Evolutionary conservation across 2,797 vertebrate genomes (phyloP), one percentile per base, ranked within the genome.

Genomic region (Acanthurus tractus): DNA sequence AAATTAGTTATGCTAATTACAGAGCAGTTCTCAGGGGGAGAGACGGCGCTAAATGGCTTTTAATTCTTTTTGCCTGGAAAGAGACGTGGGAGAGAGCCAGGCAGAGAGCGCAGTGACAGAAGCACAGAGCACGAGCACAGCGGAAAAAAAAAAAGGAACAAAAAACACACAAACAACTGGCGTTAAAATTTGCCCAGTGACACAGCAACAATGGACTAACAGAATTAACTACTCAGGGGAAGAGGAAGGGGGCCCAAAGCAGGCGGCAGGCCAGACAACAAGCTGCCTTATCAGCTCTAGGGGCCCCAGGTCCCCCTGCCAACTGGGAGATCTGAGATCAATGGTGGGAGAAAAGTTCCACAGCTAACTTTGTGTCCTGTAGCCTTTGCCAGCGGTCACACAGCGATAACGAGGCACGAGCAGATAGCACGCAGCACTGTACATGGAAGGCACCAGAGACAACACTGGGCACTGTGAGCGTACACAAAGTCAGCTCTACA

Each of bases 1-100:
- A 93, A 95, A 95, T 96, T 95, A 95, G 94, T 94, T 93, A 94
- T 95, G 94, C 92, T 95, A 95, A 96, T 96, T 95, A 93, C 93
- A 92, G 90, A 85, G 87, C 89, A 81, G 87, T 82, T 95, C 94
- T 95, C 92, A 57, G 83, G 90, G 89, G 89, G 93, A 89, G 88
- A 84, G 87, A 78, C 73, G 67, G 84, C 78, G 76, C 91, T 95
- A 94, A 95, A 95, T 93, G 91, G 92, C 93, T 94, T 95, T 95
- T 94, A 95, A 95, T 95, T 94, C 87, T 86, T 92, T 92, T 91
- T 61, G 92, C 93, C 86, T 94, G 89, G 89, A 92, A 92, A 91
- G 92, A 93, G 90, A 92, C 65, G 79, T 83, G 83, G 87, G 91
- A 92, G 88, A 85, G 74, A 70, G 90, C 80, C 84, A 85, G 83